Evolutionary conservation across 1,140 invertebrate genomes (phyloP).

Genomic region (Papilio glaucus): DNA sequence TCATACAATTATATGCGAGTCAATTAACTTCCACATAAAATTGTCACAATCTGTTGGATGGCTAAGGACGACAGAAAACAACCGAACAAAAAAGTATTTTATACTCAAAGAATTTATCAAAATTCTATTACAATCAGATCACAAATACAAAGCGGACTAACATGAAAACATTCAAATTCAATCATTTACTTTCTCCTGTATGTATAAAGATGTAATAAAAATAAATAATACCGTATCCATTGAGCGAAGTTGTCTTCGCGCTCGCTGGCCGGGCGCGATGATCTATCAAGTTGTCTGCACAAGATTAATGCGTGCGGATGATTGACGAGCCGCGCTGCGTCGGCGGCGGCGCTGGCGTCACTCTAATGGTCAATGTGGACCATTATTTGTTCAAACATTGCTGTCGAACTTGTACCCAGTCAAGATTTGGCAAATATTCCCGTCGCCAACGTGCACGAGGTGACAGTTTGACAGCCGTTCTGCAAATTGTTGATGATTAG

Average conservation of each 20-base stretch:
- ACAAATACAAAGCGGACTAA: too few species aligned
- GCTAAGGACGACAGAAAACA: too few species aligned
- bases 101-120: too few species aligned
- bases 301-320: conserved; percentile 82
- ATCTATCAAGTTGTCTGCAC: conserved; percentile 82
- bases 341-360: conserved; percentile 65
- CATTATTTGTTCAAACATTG: conserved; percentile 58
- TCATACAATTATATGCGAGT: too few species aligned
- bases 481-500: conserved; percentile 20
- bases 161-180: too few species aligned
- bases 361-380: conserved; percentile 71
- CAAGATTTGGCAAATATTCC: conserved; percentile 12
- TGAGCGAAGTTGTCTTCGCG: conserved; percentile 41
- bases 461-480: conserved; percentile 14
- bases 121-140: too few species aligned
- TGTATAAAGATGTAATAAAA: background rate
- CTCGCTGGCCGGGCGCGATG: conserved; percentile 61
- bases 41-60: too few species aligned
- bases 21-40: too few species aligned
- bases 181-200: background rate
- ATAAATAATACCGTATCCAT: conserved; percentile 55
- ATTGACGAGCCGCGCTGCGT: conserved; percentile 80
- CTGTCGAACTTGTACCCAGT: background rate
- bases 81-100: too few species aligned
- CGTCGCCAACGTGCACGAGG: background rate